Evolutionary conservation across 2,113 vertebrate genomes (phyloP), one percentile per base, ranked within the genome.

Genomic region (Peucedramus taeniatus): DNA sequence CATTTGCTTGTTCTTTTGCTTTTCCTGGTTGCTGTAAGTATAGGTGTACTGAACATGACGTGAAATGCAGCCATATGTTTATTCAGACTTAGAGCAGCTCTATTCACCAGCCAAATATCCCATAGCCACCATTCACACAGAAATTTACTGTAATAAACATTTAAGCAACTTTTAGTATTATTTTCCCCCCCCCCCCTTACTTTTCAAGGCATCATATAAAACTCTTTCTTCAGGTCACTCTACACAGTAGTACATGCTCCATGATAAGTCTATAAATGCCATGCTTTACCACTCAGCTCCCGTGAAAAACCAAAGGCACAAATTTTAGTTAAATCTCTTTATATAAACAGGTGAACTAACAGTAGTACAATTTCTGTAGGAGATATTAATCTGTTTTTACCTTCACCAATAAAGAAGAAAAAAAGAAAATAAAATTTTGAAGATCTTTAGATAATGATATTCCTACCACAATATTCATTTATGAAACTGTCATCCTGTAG

Each of bases 381-480:
- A 81, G 27, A 93, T 28, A 68, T 68, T 97, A 21, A 96, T 93
- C 69, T 86, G 18, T 96, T 96, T 96, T 97, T 94, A 94, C 66
- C 59, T 87, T 90, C 80, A 63, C 39, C 77, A 96, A 89, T 97
- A 96, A 96, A 97, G 86, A 95, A 97, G 44, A 97, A 97, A 96
- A 97, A 97, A 97, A 97, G 79, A 94, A 97, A 98, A 97, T 94
- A 97, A 97, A 97, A 78, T 94, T 96, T 91, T 97, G 84, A 97
- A 93, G 85, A 80, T 83, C 79, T 97, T 94, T 90, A 94, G 71
- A 94, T 96, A 96, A 96, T 22, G 39, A 90, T 91, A 71, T 69
- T 91, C 89, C 83, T 94, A 82, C 74, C 42, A 60, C 82, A 74
- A 95, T 80, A 88, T 75, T 84, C 44, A 94, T 96, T 97, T 93